These are phyloP conservation scores for Macroglossus sobrinus DNA, from an alignment of 2,113 vertebrate genomes.

Conservation along the genomic window DNA sequence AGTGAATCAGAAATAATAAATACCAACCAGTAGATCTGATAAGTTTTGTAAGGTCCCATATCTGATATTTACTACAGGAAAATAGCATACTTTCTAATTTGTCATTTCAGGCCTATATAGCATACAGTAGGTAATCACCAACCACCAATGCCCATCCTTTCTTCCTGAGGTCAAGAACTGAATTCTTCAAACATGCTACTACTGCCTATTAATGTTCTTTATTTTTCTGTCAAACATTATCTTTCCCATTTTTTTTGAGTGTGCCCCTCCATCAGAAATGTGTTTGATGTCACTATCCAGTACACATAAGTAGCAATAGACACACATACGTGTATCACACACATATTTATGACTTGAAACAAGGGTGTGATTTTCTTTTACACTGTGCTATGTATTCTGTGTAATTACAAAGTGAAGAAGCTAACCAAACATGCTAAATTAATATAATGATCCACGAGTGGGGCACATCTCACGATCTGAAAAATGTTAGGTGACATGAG, in stretches of 20 bases:
- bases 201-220: not conserved
- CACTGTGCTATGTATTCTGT: not conserved
- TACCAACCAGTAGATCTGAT: not conserved
- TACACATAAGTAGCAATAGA: not conserved
- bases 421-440: not conserved
- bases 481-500: not conserved
- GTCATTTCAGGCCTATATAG: not conserved
- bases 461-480: not conserved
- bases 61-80: not conserved
- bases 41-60: not conserved
- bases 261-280: not conserved
- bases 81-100: not conserved
- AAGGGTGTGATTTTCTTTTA: not conserved
- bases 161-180: not conserved
- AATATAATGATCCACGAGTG: not conserved
- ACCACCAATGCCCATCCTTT: not conserved
- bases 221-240: not conserved
- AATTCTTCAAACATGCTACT: not conserved
- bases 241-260: not conserved
- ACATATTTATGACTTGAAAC: not conserved
- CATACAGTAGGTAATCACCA: not conserved
- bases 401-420: not conserved
- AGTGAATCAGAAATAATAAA: conserved; percentile 26
- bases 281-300: not conserved
- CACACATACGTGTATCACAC: not conserved